Evolutionary conservation across 2,888 invertebrate species (phyloP).

Genomic region (Anorthoa munda): DNA sequence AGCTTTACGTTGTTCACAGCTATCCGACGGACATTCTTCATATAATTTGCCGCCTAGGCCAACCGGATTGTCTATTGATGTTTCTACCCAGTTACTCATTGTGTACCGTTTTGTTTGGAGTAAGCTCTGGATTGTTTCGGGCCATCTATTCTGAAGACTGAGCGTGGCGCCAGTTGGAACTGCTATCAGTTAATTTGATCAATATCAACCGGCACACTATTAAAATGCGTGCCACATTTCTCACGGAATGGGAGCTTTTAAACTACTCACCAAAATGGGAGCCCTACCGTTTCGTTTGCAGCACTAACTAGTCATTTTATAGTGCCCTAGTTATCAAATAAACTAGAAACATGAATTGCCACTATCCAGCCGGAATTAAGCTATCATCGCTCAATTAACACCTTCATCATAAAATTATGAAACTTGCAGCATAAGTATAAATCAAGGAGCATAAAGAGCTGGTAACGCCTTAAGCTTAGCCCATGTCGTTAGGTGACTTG

Average conservation of each 20-base stretch:
- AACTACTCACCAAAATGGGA: not conserved
- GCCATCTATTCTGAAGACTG: not conserved
- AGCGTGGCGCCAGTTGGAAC: not conserved
- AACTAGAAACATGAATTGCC: not conserved
- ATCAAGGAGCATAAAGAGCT: conserved; percentile 53
- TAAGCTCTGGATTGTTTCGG: not conserved
- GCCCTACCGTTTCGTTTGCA: not conserved
- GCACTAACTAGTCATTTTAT: not conserved
- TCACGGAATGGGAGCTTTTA: not conserved
- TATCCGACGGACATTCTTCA: conserved; percentile 53
- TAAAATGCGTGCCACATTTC: conserved; percentile 13
- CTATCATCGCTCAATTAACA: conserved; percentile 42
- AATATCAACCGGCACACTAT: conserved; percentile 3
- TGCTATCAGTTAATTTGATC: conserved; percentile 20
- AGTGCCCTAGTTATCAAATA: not conserved
- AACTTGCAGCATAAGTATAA: conserved; percentile 32
- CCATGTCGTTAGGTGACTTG: conserved; percentile 62
- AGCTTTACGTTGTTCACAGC: conserved; percentile 52
- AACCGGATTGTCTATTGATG: conserved; percentile 26
- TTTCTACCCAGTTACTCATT: conserved; percentile 16
- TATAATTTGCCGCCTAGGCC: conserved; percentile 37
- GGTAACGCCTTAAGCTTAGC: conserved; percentile 49
- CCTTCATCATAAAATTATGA: conserved; percentile 32
- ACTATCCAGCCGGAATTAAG: not conserved
- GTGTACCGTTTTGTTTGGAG: conserved; percentile 31